These are phyloP conservation scores for Pogonocichla stellata DNA, from an alignment of 2,113 vertebrate genomes.

Conservation along the genomic window DNA sequence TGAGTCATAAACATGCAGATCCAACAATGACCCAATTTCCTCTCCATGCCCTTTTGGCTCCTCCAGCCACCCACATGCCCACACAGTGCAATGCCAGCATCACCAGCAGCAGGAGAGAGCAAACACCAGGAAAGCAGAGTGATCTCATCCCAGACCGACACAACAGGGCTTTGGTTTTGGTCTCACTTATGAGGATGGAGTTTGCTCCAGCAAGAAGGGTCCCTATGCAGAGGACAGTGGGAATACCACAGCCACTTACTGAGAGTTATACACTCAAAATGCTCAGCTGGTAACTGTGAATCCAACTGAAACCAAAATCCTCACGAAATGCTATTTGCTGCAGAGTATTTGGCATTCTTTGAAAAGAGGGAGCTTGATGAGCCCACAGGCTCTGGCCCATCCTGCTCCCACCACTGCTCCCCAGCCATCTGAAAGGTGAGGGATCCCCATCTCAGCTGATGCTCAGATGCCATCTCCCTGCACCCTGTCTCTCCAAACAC, in stretches of 20 bases:
- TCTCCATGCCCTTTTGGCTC: fast-evolving
- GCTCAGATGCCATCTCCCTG: too few relatives aligned
- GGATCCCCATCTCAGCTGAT: not conserved
- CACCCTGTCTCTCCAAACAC: not conserved
- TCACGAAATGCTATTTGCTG: not conserved
- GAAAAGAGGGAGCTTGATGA: not conserved
- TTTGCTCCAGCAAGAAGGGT: not conserved
- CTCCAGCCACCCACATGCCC: not conserved
- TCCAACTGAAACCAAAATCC: not conserved
- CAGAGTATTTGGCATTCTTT: not conserved
- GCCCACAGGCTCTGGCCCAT: not conserved
- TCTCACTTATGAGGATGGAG: not conserved
- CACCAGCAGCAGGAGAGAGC: not conserved
- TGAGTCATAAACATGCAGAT: not conserved
- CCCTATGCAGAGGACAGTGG: not conserved
- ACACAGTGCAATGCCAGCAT: not conserved
- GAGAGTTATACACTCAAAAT: not conserved
- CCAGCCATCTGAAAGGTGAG: fast-evolving
- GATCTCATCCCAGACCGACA: not conserved
- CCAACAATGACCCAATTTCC: not conserved
- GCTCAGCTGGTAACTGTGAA: not conserved
- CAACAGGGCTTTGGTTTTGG: fast-evolving
- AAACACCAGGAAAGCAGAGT: not conserved
- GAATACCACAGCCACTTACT: not conserved
- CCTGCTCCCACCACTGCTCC: not conserved